Conservation (phyloP, 53 echinoderm and acorn worm species). For the Mesocentrotus franciscanus region DNA sequence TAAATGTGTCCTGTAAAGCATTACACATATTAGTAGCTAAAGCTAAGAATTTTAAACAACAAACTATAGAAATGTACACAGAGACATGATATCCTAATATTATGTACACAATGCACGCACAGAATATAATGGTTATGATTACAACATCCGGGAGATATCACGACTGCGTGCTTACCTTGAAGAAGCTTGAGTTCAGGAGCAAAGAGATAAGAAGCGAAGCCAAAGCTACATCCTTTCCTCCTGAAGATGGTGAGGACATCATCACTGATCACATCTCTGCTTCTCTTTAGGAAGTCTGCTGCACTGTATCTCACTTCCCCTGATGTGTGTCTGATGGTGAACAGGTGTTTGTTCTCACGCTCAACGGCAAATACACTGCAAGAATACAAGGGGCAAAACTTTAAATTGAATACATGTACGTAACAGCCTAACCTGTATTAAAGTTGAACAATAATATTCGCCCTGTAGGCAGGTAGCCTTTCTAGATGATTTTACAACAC, state of each 20-base stretch:
- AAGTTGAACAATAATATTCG: too few species aligned
- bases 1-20: too few species aligned
- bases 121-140: too few species aligned
- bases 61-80: too few species aligned
- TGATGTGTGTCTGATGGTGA: slow-evolving; percentile 87
- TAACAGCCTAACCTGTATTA: too few species aligned
- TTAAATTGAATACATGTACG: not conserved
- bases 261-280: slow-evolving; percentile 92
- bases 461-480: too few species aligned
- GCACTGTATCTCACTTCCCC: slow-evolving; percentile 88
- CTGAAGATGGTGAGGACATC: slow-evolving; percentile 92
- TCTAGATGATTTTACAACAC: too few species aligned
- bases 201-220: slow-evolving; percentile 95
- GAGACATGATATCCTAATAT: too few species aligned
- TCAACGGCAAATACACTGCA: slow-evolving; percentile 72
- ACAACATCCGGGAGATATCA: too few species aligned
- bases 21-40: too few species aligned
- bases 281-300: slow-evolving; percentile 76
- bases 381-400: not conserved
- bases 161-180: slow-evolving; percentile 69
- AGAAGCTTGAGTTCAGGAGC: slow-evolving; percentile 84
- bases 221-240: slow-evolving; percentile 93
- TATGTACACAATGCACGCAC: too few species aligned
- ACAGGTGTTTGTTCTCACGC: slow-evolving; percentile 70
- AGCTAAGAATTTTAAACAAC: too few species aligned